Evolutionary conservation across 2,888 invertebrate species (phyloP).

Genomic region (Pemphredon lugubris): DNA sequence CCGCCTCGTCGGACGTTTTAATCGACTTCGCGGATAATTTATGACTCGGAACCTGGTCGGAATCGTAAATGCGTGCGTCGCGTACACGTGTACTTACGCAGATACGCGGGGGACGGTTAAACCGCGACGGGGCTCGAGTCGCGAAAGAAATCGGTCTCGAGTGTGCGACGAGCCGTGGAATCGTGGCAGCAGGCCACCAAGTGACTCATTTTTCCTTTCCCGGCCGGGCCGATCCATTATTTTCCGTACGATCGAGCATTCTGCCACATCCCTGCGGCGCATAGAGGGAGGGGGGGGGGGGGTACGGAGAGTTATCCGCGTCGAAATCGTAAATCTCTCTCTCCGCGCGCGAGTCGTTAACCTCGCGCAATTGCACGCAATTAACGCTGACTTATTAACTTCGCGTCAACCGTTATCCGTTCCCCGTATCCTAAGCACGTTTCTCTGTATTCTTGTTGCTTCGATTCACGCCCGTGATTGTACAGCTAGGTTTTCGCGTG

Average conservation of each 20-base stretch:
- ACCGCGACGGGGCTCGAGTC: neutral
- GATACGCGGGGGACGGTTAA: slow-evolving; percentile 14
- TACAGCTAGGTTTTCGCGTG: slow-evolving; percentile 3
- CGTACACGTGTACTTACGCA: no score
- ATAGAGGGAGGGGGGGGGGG: no score
- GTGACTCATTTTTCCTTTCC: slow-evolving; percentile 25
- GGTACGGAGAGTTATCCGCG: slow-evolving; percentile 3
- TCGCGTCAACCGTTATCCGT: slow-evolving; percentile 28
- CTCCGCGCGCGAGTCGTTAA: slow-evolving; percentile 10
- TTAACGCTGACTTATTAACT: slow-evolving; percentile 52
- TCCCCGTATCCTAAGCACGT: slow-evolving; percentile 5
- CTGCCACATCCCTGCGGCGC: no score
- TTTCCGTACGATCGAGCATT: neutral
- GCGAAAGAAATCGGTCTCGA: slow-evolving; percentile 16
- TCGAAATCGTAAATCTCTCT: slow-evolving; percentile 47
- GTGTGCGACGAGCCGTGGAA: slow-evolving; percentile 11
- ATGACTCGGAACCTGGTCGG: slow-evolving; percentile 12
- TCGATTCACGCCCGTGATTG: slow-evolving; percentile 4
- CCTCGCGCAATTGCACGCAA: slow-evolving; percentile 37
- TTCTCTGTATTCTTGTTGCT: slow-evolving; percentile 13
- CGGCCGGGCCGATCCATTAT: neutral
- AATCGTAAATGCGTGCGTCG: no score
- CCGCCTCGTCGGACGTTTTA: slow-evolving; percentile 43
- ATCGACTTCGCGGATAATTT: slow-evolving; percentile 38
- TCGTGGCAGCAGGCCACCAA: slow-evolving; percentile 12